phyloP scores from a whole-genome alignment of 2,888 invertebrate genomes.

The Stenotaenia linearis region DNA sequence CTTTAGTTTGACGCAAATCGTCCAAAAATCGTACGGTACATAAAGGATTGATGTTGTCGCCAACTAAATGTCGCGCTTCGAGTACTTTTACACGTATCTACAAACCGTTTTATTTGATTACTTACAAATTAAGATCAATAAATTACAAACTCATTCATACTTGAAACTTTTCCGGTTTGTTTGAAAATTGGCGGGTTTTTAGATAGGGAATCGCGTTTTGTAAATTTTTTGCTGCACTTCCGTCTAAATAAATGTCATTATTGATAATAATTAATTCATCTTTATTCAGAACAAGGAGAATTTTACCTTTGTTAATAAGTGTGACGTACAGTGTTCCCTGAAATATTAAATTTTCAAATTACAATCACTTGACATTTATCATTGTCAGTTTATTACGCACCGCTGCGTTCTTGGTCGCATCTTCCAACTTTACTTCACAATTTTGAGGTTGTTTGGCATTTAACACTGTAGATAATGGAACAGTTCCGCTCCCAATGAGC shows the following conservation, averaged over 20 bases:
- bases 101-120: neutral
- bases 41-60: conserved; percentile 49
- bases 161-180: conserved; percentile 29
- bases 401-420: neutral
- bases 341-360: neutral
- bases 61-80: conserved; percentile 49
- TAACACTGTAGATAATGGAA: neutral
- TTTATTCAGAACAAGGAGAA: neutral
- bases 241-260: neutral
- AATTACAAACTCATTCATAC: neutral
- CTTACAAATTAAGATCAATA: neutral
- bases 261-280: neutral
- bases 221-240: neutral
- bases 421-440: neutral
- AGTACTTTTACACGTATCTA: conserved; percentile 49
- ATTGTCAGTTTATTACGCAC: neutral
- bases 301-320: neutral
- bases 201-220: neutral
- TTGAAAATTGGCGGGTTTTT: conserved; percentile 23
- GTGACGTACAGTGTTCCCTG: neutral
- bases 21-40: conserved; percentile 46
- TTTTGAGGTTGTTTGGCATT: neutral
- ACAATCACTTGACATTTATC: neutral
- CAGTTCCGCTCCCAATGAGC: neutral
- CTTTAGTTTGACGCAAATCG: conserved; percentile 47